Conservation (phyloP, 2,113 vertebrate species). For the Miniopterus natalensis region DNA sequence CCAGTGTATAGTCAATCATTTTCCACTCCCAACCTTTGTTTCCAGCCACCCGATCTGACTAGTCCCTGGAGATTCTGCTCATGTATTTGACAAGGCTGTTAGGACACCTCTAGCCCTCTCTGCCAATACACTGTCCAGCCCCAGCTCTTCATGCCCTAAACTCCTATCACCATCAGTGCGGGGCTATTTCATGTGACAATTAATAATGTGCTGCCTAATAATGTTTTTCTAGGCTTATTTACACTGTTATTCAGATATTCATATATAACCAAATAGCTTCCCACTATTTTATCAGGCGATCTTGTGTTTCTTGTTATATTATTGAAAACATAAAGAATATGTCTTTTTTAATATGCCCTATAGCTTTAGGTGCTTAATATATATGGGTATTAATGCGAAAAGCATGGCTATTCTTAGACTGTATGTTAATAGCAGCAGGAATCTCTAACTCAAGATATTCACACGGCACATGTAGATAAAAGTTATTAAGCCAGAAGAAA, state of each 20-base stretch:
- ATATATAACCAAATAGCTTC: not conserved
- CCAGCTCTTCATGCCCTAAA: not conserved
- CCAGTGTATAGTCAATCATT: not conserved
- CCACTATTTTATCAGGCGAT: not conserved
- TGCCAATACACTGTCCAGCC: not conserved
- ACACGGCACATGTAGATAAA: not conserved
- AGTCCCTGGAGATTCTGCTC: not conserved
- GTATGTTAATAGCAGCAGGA: not conserved
- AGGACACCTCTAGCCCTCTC: not conserved
- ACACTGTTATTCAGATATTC: not conserved
- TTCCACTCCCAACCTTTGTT: not conserved
- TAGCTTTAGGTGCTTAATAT: not conserved
- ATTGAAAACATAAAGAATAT: not conserved
- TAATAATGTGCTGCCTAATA: not conserved
- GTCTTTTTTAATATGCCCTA: not conserved
- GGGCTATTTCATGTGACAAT: not conserved
- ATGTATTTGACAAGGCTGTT: not conserved
- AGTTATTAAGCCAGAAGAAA: not conserved
- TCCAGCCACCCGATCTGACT: not conserved
- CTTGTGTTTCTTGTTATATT: not conserved
- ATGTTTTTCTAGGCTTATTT: not conserved
- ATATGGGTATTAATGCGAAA: not conserved
- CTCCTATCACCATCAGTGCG: not conserved
- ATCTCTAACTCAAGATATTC: not conserved
- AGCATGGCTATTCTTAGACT: not conserved